Percentiles rank a stretch among this genome's conserved stretches.
phyloP scores from a whole-genome alignment of 2,888 invertebrate genomes.

The Nipponacmea schrenckii region DNA sequence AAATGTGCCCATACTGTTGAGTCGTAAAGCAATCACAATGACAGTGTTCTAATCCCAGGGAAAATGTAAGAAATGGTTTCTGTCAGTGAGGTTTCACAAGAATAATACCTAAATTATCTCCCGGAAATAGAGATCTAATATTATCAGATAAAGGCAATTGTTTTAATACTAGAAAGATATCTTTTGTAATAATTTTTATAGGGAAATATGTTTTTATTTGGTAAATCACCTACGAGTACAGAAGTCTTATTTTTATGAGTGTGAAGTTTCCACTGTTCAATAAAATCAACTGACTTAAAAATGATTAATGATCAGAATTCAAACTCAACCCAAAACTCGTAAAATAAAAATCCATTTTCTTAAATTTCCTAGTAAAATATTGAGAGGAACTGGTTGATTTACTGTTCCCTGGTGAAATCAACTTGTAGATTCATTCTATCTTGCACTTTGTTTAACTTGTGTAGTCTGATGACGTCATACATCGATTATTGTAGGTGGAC shows the following conservation, averaged over 20 bases:
- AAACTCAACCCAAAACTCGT: neutral
- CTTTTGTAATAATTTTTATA: too few relatives aligned
- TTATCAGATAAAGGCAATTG: neutral
- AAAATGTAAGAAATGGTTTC: too few relatives aligned
- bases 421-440: neutral
- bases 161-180: too few relatives aligned
- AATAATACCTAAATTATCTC: neutral
- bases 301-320: neutral
- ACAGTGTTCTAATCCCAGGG: too few relatives aligned
- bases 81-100: too few relatives aligned
- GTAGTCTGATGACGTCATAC: neutral
- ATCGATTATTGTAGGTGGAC: neutral
- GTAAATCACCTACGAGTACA: too few relatives aligned
- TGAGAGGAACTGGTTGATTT: neutral
- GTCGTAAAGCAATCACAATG: too few relatives aligned
- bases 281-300: neutral
- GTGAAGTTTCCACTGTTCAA: too few relatives aligned
- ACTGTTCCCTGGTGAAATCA: slow-evolving; percentile 3
- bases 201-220: too few relatives aligned
- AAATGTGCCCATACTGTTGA: too few relatives aligned
- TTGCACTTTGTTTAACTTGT: slow-evolving; percentile 7
- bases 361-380: neutral
- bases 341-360: slow-evolving; percentile 4
- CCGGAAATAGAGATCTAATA: slow-evolving; percentile 4
- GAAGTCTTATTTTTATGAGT: too few relatives aligned